Conservation (phyloP, 2,113 vertebrate genomes). For the Lampris megalopsis region DNA sequence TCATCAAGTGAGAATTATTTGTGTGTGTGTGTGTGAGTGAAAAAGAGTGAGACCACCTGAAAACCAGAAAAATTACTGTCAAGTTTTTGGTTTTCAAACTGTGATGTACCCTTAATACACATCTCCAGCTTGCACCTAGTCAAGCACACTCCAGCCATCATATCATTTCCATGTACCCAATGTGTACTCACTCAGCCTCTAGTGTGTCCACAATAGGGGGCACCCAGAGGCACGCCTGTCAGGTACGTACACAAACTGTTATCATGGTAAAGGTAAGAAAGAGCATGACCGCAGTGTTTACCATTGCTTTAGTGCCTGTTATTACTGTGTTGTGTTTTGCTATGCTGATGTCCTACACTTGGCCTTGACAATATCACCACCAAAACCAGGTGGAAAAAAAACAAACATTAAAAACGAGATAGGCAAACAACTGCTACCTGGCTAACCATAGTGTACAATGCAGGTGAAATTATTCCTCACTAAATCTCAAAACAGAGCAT, state of each 20-base stretch:
- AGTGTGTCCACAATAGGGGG: slow-evolving; percentile 7
- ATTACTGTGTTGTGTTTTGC: slow-evolving; percentile 6
- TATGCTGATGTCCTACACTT: slow-evolving; percentile 1
- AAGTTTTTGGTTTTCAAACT: no score
- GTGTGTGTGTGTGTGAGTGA: background rate
- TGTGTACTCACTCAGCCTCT: background rate
- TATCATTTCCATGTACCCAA: background rate
- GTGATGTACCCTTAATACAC: no score
- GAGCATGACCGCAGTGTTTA: slow-evolving; percentile 40
- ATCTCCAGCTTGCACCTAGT: no score
- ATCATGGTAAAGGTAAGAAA: background rate
- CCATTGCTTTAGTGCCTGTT: slow-evolving; percentile 7
- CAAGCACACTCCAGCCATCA: no score
- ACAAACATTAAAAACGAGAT: no score
- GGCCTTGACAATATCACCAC: slow-evolving; percentile 7
- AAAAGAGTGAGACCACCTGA: no score
- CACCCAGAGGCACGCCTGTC: background rate
- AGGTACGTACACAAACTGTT: slow-evolving; percentile 31
- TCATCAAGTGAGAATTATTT: background rate
- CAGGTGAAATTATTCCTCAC: no score
- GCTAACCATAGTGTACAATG: no score
- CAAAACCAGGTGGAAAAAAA: no score
- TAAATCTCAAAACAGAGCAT: no score
- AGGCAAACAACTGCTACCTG: no score
- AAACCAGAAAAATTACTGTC: no score